Evolutionary conservation across 2,888 invertebrate genomes (phyloP), one percentile per base, ranked within the genome.

Genomic region (Scotopteryx bipunctaria): DNA sequence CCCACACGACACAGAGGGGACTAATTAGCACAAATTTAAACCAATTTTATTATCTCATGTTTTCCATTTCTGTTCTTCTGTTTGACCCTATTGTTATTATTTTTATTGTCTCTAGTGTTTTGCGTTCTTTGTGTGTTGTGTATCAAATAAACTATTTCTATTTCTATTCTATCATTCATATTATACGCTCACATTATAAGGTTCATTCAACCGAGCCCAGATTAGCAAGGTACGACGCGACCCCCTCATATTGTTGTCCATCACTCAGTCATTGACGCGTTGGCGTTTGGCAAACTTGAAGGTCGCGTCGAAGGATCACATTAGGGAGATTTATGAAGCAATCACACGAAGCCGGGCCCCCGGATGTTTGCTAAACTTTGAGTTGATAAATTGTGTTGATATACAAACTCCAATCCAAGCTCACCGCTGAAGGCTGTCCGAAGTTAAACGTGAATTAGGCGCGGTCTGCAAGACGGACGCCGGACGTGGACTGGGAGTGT

Each of bases 311-410:
- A 31, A 38, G 23, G 44, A 25, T n/a, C 15, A 38, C 37, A 11
- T 37, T 45, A 40, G 5, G 21, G 17, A 45, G 55, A 58, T 56
- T 58, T 56, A 61, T 58, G 45, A 48, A 31, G 33, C 54, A 61
- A 56, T 61, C 54, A 55, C 53, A 35, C 42, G 17, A 3, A 15
- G 33, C 21, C 14, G 19, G 41, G 29, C 1, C n/a, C 32, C 25
- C 6, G 14, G 40, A 29, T 38, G 25, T 33, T 15, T 27, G 32
- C 16, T n/a, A 25, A 27, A 38, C 43, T 31, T n/a, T 27, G 51
- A 35, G 19, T 16, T 2, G 11, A 19, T 15, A 29, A 40, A 19
- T 45, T 51, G 16, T 23, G 16, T 11, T 46, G 23, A 37, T 37
- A 37, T 31, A 14, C 37, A 23, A 37, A 23, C 37, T 15, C 23